Evolutionary conservation across 2,888 invertebrate species (phyloP), one percentile per base, ranked within the genome.

Genomic region (Fragum fragum): DNA sequence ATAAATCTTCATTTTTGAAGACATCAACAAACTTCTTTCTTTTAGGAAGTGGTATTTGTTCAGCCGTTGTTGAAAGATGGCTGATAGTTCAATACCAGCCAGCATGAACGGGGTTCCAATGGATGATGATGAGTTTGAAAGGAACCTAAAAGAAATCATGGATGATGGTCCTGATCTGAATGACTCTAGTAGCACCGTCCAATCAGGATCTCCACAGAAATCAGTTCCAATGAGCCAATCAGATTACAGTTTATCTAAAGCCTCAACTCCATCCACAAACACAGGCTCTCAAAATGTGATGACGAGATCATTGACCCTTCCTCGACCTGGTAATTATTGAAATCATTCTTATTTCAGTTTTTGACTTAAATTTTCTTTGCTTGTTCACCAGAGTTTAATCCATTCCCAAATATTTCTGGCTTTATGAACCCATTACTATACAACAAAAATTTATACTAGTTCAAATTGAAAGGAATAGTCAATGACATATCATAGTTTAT

Each of bases 121-220:
- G 63, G 91, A 91, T 70, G 93, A 93, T 61, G 93, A 93, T 83
- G 91, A 90, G 42, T 93, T 93, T 90, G 93, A 93, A 79, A 83
- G 90, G 53, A 93, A 94, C 74, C 85, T 93, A 53, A 91, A 92
- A 68, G 93, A 94, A 74, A 93, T 93, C 85, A 82, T 94, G 81
- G 92, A 93, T 69, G 94, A 93, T 81, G 94, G 91, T 7, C 93
- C 93, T 6, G 89, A 85, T 72, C 88, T 93, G 32, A 91, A 91
- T 74, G 92, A 93, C 61, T 85, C 90, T 32, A 91, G 92, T 68
- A 91, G 90, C 32, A 92, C 91, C 21, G 92, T 93, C 9, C 92
- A 92, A 84, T 89, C 90, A 85, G 88, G 89, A 23, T 86, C 88
- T 29, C 87, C 89, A n/a, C 85, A 88, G 73, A 89, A 87, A 75